Evolutionary conservation across 2,797 vertebrate species (phyloP).

Genomic region (Acipenser oxyrinchus): DNA sequence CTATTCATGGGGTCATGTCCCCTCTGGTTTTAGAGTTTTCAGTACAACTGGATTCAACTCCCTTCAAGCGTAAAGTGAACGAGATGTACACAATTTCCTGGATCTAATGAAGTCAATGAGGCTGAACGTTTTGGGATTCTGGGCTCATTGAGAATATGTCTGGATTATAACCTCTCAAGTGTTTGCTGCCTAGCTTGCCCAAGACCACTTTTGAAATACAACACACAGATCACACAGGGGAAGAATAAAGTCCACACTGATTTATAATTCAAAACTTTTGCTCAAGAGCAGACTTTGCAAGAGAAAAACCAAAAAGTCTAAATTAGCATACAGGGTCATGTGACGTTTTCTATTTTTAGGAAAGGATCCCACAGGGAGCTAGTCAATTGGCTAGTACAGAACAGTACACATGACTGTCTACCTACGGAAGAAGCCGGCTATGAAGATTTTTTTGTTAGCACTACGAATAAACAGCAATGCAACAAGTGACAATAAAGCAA

Average conservation of each 20-base stretch:
- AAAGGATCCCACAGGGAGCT: too few relatives aligned
- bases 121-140: background rate
- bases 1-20: background rate
- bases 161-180: slow-evolving; percentile 1
- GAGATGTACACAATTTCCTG: background rate
- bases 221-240: too few relatives aligned
- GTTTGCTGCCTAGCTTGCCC: background rate
- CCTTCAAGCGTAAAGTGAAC: slow-evolving; percentile 2
- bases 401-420: background rate
- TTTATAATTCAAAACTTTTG: too few relatives aligned
- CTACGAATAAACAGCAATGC: background rate
- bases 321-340: too few relatives aligned
- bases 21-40: background rate
- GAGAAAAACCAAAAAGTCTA: too few relatives aligned
- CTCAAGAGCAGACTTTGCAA: too few relatives aligned
- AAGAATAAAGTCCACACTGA: too few relatives aligned
- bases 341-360: too few relatives aligned
- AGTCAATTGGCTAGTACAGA: too few relatives aligned
- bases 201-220: too few relatives aligned
- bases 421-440: background rate
- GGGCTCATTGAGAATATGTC: background rate
- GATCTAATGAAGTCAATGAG: background rate
- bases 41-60: background rate
- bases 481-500: slow-evolving; percentile 1
- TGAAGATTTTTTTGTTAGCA: background rate